Percentiles rank a stretch among this genome's conserved stretches.
These are phyloP conservation scores for Epizoanthus scotinus DNA, from an alignment of 92 coral and sea anemone species.

Conservation along the genomic window DNA sequence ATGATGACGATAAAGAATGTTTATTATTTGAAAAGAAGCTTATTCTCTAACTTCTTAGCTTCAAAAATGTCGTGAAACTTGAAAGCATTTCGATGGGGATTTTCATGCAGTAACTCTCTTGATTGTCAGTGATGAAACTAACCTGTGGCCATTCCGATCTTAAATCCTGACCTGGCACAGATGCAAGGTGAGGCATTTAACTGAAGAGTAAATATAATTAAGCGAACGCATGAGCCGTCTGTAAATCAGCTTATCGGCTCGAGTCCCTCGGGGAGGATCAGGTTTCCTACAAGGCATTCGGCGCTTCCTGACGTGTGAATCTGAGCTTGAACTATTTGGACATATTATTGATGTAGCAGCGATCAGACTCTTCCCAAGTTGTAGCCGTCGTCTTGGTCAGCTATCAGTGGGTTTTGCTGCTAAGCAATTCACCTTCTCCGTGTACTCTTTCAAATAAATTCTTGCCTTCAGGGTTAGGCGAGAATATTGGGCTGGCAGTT, in stretches of 20 bases:
- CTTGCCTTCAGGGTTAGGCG: neutral
- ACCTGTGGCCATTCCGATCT: neutral
- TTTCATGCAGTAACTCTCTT: neutral
- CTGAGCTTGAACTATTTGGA: neutral
- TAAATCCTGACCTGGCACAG: neutral
- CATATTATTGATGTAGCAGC: slow-evolving; percentile 7
- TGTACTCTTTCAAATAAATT: neutral
- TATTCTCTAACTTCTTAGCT: too few relatives aligned
- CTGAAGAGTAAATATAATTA: slow-evolving; percentile 24
- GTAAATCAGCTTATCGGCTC: slow-evolving; percentile 23
- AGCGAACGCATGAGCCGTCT: slow-evolving; percentile 4
- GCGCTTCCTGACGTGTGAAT: slow-evolving; percentile 23
- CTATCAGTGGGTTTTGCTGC: neutral
- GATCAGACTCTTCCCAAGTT: slow-evolving; percentile 1
- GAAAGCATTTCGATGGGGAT: too few relatives aligned
- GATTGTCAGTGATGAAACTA: neutral
- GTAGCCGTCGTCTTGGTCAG: neutral
- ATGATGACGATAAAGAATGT: neutral
- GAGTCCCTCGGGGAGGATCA: slow-evolving; percentile 29
- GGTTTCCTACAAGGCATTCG: slow-evolving; percentile 36
- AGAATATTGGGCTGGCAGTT: neutral
- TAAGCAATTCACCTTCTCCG: neutral
- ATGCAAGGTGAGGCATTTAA: neutral
- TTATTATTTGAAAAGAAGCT: too few relatives aligned
- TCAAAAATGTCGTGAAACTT: too few relatives aligned